These are phyloP conservation scores for Enteromius mattozi DNA, from an alignment of 2,797 vertebrate species.

Conservation along the genomic window DNA sequence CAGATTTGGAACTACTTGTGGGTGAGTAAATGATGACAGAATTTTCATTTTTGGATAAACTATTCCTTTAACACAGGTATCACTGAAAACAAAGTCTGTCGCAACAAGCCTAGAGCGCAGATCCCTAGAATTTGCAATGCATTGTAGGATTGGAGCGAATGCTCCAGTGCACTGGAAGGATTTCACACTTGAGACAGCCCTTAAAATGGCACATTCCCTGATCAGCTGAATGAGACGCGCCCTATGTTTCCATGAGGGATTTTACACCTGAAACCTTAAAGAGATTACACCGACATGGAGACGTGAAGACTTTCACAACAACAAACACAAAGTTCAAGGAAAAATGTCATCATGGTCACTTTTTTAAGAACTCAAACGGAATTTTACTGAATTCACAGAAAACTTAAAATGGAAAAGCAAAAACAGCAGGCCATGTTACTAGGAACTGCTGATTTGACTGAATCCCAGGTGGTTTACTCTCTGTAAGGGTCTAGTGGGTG, in stretches of 20 bases:
- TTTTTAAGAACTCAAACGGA: background rate
- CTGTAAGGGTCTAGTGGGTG: slow-evolving; percentile 21
- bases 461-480: slow-evolving; percentile 12
- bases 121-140: background rate
- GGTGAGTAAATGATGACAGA: too few relatives aligned
- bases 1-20: too few relatives aligned
- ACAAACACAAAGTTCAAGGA: slow-evolving; percentile 11
- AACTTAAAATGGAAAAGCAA: background rate
- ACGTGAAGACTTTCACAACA: background rate
- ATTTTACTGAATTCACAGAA: slow-evolving; percentile 24
- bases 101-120: too few relatives aligned
- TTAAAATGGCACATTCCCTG: background rate
- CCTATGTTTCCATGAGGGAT: background rate
- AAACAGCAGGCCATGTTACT: background rate
- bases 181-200: background rate
- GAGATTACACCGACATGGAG: background rate
- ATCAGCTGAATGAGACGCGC: background rate
- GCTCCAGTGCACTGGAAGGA: background rate
- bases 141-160: background rate
- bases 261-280: background rate
- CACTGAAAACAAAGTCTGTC: too few relatives aligned
- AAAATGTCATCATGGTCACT: background rate
- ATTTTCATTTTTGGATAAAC: too few relatives aligned
- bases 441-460: slow-evolving; percentile 32
- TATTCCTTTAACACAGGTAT: too few relatives aligned